phyloP scores from a whole-genome alignment of 2,888 invertebrate species.

The Drosophila birchii region DNA sequence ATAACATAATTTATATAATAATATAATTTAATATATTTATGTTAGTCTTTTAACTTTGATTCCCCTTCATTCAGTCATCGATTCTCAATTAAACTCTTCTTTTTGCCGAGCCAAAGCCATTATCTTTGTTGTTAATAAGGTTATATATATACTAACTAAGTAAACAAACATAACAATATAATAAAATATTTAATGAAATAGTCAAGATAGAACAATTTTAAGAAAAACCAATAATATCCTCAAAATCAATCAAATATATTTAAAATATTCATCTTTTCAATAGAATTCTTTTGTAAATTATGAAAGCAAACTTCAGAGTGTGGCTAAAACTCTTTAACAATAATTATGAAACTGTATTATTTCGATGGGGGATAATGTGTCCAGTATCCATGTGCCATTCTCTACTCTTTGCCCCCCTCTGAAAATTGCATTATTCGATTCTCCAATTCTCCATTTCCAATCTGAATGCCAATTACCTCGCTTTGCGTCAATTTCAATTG shows the following conservation, averaged over 20 bases:
- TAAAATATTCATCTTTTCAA: background rate
- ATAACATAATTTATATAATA: too few species aligned
- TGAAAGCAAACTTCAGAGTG: background rate
- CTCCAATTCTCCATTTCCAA: constrained; percentile 11
- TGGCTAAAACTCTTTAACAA: background rate
- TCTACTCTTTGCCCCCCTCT: background rate
- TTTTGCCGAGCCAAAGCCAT: too few species aligned
- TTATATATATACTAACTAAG: background rate
- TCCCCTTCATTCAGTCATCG: too few species aligned
- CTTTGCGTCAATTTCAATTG: constrained; percentile 29
- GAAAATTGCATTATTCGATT: background rate
- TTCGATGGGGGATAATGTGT: background rate
- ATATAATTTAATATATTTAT: too few species aligned
- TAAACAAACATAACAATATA: background rate
- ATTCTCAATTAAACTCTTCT: too few species aligned
- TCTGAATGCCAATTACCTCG: constrained; percentile 33
- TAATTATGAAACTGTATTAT: background rate
- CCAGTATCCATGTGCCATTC: background rate
- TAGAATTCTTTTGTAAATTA: background rate
- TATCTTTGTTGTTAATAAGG: too few species aligned
- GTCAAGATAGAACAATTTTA: too few species aligned
- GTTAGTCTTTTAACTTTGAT: too few species aligned
- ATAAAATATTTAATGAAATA: background rate
- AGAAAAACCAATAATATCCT: background rate
- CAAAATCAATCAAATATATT: background rate